A percentile compares a stretch with the other conserved stretches of the same genome.
These are phyloP conservation scores for Trilocha varians DNA, from an alignment of 2,888 invertebrate genomes.

Conservation along the genomic window DNA sequence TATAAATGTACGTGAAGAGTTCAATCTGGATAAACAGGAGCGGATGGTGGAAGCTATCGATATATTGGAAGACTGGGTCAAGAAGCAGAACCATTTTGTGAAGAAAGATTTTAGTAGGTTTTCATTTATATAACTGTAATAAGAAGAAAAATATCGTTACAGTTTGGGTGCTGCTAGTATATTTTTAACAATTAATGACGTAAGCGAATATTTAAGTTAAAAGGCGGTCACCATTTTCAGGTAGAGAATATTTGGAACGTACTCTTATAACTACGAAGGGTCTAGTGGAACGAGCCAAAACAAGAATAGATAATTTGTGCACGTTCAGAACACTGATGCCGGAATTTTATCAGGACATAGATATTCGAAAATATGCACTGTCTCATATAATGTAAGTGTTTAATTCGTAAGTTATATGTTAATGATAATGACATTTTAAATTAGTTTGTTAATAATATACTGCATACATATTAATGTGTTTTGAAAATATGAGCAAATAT, in stretches of 20 bases:
- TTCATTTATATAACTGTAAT: too few species aligned
- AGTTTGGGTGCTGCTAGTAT: too few species aligned
- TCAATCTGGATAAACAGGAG: constrained; percentile 20
- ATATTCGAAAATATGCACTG: not conserved
- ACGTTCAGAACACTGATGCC: constrained; percentile 21
- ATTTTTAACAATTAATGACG: too few species aligned
- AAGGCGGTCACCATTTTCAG: too few species aligned
- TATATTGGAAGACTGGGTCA: constrained; percentile 26
- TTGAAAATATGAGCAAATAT: too few species aligned
- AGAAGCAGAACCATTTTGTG: constrained; percentile 22
- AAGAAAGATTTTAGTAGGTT: constrained; percentile 22
- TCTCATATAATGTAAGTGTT: constrained; percentile 23
- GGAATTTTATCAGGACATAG: constrained; percentile 11
- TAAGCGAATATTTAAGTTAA: too few species aligned
- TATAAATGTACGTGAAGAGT: constrained; percentile 16
- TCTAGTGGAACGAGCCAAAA: constrained; percentile 25
- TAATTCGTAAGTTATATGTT: too few species aligned
- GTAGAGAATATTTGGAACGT: constrained; percentile 23
- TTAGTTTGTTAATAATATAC: too few species aligned
- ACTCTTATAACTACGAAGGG: constrained; percentile 25
- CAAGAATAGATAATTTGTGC: constrained; percentile 22
- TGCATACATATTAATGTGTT: too few species aligned
- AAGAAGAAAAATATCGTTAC: too few species aligned
- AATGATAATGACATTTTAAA: not conserved
- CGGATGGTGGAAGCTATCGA: not conserved